Percentiles rank a stretch among this genome's conserved stretches.
phyloP scores from a whole-genome alignment of 2,888 invertebrate species.

The Phorcus lineatus region DNA sequence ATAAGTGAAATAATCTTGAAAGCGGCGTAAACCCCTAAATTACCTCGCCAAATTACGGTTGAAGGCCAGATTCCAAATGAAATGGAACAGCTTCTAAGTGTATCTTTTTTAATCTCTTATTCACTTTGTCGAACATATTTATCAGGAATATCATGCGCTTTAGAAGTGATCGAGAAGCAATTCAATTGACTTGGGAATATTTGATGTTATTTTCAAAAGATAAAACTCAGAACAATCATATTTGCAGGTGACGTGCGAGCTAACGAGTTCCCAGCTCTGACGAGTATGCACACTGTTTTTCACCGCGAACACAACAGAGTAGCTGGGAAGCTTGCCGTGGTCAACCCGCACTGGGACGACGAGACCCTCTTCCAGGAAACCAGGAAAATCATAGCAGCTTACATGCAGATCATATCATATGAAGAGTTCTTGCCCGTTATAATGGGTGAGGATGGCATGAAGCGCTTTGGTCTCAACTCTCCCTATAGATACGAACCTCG shows the following conservation, averaged over 20 bases:
- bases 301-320: conserved; percentile 96
- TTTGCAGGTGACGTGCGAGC: conserved; percentile 90
- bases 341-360: conserved; percentile 96
- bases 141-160: background rate
- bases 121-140: background rate
- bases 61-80: background rate
- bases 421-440: conserved; percentile 93
- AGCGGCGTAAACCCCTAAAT: too few relatives aligned
- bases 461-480: conserved; percentile 81
- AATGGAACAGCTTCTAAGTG: too few relatives aligned
- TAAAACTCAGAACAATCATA: background rate
- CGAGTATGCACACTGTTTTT: conserved; percentile 80
- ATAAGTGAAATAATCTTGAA: too few relatives aligned
- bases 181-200: background rate
- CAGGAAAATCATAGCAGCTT: conserved; percentile 89
- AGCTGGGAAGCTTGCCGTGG: conserved; percentile 84
- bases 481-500: conserved; percentile 90
- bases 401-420: conserved; percentile 96
- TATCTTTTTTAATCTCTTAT: background rate
- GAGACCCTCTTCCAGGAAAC: conserved; percentile 85
- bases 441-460: conserved; percentile 84
- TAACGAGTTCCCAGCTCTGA: conserved; percentile 84
- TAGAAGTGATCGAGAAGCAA: background rate
- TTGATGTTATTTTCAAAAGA: background rate
- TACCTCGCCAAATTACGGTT: background rate